Evolutionary conservation across 2,113 vertebrate genomes (phyloP).

Genomic region (Cavia aperea): DNA sequence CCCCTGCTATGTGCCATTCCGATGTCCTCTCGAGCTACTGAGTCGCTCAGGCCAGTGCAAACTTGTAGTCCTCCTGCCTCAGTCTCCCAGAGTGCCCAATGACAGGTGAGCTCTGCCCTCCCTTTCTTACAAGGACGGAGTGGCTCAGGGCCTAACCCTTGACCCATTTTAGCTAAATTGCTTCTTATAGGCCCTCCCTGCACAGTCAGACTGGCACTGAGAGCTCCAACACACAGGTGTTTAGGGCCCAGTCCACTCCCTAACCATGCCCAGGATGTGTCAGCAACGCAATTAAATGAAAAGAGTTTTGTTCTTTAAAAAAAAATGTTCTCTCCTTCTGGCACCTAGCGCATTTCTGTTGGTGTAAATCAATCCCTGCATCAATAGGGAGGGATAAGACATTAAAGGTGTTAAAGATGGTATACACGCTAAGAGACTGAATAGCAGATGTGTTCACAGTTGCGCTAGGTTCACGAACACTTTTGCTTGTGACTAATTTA

Average conservation of each 20-base stretch:
- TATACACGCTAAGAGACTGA: not conserved
- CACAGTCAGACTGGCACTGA: not conserved
- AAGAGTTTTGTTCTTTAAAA: not conserved
- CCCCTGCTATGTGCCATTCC: not conserved
- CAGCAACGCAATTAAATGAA: not conserved
- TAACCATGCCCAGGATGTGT: not conserved
- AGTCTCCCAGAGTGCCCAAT: not conserved
- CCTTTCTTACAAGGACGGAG: not conserved
- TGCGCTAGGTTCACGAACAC: not conserved
- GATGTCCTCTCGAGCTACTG: not conserved
- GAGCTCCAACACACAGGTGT: fast-evolving
- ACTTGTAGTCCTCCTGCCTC: not conserved
- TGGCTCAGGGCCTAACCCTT: fast-evolving
- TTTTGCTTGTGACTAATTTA: not conserved
- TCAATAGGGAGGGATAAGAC: not conserved
- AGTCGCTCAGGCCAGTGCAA: not conserved
- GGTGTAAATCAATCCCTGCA: not conserved
- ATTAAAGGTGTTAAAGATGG: not conserved
- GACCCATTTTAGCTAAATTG: not conserved
- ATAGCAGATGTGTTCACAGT: not conserved
- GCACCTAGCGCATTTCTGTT: not conserved
- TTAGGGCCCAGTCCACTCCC: fast-evolving
- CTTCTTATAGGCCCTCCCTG: not conserved
- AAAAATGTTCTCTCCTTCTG: not conserved
- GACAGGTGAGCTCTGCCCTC: not conserved